Evolutionary conservation across 2,888 invertebrate genomes (phyloP), one percentile per base, ranked within the genome.

Genomic region (Sphinx pinastri): DNA sequence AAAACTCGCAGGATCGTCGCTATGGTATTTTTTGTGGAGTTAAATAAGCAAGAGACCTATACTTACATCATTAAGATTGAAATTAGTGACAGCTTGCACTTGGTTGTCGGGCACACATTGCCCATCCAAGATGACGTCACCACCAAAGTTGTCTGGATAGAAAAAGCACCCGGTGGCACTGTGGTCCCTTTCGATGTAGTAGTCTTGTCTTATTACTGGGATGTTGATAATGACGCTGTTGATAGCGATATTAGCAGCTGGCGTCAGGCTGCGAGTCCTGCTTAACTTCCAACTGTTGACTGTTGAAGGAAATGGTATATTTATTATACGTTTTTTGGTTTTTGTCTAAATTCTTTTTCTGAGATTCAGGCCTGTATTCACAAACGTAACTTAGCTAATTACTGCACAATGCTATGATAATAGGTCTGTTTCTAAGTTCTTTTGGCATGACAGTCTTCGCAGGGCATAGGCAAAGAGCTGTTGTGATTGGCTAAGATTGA

Each of bases 261-360:
- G 19, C 14, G 82, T 74, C 2, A 92, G 74, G 8, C 52, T 71
- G 14, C 73, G 80, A 1, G 71, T 45, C 74, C 87, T 84, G 70
- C 92, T 88, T 2, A 93, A 80, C 71, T 91, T 91, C 89, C 89
- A 92, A 72, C 88, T 89, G 71, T 80, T 78, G 13, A 92, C 92
- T 93, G 79, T 63, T 68, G 70, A 69, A 47, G 52, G 68, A 60
- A 7, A 63, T 55, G 49, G 55, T n/a, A 11, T 6, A 25, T 19
- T 68, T 52, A 25, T 52, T n/a, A 11, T 12, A 25, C 14, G 0
- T 38, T 38, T 7, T 38, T n/a, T 60, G 5, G 13, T 45, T 12
- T 57, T 19, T 25, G 19, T 0, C 2, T 11, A 6, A 25, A 5
- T 16, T 60, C 0, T 10, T 25, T 16, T 57, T 57, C 25, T 25